phyloP scores from a whole-genome alignment of 2,113 vertebrate genomes.

The Apistogramma diplotaenia region DNA sequence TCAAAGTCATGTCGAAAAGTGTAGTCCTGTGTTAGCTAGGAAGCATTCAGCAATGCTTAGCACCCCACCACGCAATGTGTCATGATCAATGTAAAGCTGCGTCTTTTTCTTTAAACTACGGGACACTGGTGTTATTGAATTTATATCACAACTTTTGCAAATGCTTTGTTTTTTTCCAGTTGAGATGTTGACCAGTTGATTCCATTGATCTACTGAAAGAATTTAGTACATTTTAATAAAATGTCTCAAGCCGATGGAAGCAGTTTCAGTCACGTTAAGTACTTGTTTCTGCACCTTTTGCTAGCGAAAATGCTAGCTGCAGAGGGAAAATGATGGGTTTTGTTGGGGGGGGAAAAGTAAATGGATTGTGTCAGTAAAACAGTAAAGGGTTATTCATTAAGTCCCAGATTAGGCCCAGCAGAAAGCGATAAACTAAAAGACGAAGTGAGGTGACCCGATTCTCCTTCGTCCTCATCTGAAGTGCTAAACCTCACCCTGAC shows the following conservation, averaged over 20 bases:
- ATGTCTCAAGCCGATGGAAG: not conserved
- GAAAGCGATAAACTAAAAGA: conserved; percentile 61
- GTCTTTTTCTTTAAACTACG: conserved; percentile 6
- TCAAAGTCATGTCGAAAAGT: conserved; percentile 39
- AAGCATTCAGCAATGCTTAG: conserved; percentile 26
- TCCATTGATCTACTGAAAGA: not conserved
- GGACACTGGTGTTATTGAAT: not conserved
- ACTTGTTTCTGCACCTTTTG: not conserved
- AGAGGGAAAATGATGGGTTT: not conserved
- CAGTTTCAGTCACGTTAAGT: not conserved
- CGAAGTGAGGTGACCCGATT: conserved; percentile 51
- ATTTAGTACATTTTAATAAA: not conserved
- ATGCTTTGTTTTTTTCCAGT: not conserved
- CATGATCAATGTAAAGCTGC: conserved; percentile 17
- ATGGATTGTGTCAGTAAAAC: conserved; percentile 8
- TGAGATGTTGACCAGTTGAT: not conserved
- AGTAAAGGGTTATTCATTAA: conserved; percentile 28
- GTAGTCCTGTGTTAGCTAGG: conserved; percentile 9
- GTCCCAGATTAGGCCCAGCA: conserved; percentile 34
- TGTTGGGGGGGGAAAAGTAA: not conserved
- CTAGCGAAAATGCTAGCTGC: not conserved
- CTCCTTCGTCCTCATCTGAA: conserved; percentile 57
- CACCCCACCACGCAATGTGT: conserved; percentile 25
- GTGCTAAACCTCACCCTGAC: conserved; percentile 71
- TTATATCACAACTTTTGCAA: conserved; percentile 13